A percentile compares a stretch with the other conserved stretches of the same genome.
phyloP scores from a whole-genome alignment of 2,113 vertebrate species.

The Cephalopholis sonnerati region DNA sequence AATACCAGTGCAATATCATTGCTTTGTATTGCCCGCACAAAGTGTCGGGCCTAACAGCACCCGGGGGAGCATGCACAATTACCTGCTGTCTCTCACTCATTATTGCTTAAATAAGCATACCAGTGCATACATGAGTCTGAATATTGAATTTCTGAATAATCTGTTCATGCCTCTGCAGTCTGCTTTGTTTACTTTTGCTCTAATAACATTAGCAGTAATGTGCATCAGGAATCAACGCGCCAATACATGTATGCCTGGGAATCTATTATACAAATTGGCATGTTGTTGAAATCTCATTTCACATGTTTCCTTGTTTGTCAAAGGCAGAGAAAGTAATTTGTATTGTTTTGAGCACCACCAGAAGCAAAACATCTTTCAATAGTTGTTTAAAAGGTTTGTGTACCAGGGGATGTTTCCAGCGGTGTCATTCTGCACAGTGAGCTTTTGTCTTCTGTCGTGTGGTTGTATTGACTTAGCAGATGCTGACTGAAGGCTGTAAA shows the following conservation, averaged over 20 bases:
- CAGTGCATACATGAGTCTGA: constrained; percentile 44
- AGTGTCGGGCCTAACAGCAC: constrained; percentile 52
- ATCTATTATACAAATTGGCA: constrained; percentile 28
- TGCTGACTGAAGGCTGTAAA: constrained; percentile 55
- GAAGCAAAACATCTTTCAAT: constrained; percentile 6
- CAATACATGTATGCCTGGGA: constrained; percentile 6
- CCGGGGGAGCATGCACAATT: constrained; percentile 58
- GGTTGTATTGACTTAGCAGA: constrained; percentile 58
- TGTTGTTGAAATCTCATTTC: constrained; percentile 35
- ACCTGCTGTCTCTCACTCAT: constrained; percentile 65
- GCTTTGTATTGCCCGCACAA: constrained; percentile 44
- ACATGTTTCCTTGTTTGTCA: constrained; percentile 17
- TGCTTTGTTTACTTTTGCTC: constrained; percentile 53
- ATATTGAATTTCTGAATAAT: constrained; percentile 58
- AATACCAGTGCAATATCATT: constrained; percentile 31
- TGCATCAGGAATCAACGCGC: constrained; percentile 27
- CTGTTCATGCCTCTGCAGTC: constrained; percentile 26
- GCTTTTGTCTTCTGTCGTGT: constrained; percentile 55
- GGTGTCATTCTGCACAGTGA: constrained; percentile 21
- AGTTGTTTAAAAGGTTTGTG: constrained; percentile 14
- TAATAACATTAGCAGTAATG: constrained; percentile 46
- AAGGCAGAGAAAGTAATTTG: constrained; percentile 17
- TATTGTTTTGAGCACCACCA: constrained; percentile 42
- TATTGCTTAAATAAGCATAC: constrained; percentile 67
- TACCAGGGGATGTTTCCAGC: constrained; percentile 21